A percentile compares a stretch with the other conserved stretches of the same genome.
phyloP scores from a whole-genome alignment of 2,888 invertebrate species.

The Mylabris sibirica region DNA sequence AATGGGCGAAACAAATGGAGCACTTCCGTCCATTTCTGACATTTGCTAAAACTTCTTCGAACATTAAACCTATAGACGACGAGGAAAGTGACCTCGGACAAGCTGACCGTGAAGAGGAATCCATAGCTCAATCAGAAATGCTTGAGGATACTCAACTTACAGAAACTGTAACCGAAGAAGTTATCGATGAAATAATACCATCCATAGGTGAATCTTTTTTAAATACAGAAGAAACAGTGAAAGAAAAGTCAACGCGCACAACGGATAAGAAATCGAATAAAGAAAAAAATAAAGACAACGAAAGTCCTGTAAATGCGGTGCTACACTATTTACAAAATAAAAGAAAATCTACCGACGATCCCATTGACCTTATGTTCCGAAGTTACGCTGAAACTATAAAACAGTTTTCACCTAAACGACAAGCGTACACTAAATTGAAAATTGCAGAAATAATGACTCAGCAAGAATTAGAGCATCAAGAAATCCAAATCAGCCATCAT shows the following conservation, averaged over 20 bases:
- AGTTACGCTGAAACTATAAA: constrained; percentile 16
- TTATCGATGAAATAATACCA: too few species aligned
- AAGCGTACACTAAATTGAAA: constrained; percentile 25
- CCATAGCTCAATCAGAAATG: too few species aligned
- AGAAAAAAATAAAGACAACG: background rate
- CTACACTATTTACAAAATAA: constrained; percentile 25
- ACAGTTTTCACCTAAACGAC: too few species aligned
- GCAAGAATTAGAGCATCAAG: constrained; percentile 2
- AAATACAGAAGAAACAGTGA: too few species aligned
- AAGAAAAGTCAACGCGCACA: background rate
- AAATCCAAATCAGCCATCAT: too few species aligned
- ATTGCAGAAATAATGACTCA: constrained; percentile 18
- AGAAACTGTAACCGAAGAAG: too few species aligned
- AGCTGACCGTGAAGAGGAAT: too few species aligned
- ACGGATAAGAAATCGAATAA: background rate
- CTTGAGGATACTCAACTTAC: too few species aligned
- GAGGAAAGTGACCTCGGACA: too few species aligned
- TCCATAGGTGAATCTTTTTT: too few species aligned
- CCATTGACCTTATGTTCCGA: constrained; percentile 18
- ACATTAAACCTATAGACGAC: constrained; percentile 14
- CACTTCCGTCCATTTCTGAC: constrained; percentile 23
- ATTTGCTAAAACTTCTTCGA: constrained; percentile 30
- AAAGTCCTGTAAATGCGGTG: constrained; percentile 2
- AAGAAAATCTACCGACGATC: constrained; percentile 6
- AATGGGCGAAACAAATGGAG: constrained; percentile 26